A percentile compares a stretch with the other conserved stretches of the same genome.
phyloP scores from a whole-genome alignment of 2,888 invertebrate species.

The Ischnus inquisitorius region DNA sequence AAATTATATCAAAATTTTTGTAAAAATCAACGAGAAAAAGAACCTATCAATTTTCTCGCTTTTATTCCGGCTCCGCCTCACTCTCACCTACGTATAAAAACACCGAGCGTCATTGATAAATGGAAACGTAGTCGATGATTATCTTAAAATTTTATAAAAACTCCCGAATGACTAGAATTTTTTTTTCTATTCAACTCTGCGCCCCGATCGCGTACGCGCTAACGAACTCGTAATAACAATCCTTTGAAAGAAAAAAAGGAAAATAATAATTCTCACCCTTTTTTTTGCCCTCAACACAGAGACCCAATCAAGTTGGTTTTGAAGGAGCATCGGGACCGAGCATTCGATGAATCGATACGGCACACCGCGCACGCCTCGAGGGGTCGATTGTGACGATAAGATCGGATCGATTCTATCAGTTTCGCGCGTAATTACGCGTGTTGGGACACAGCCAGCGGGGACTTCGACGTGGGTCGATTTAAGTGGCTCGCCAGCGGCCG shows the following conservation, averaged over 20 bases:
- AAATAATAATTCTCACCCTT: constrained; percentile 72
- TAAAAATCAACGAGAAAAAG: too few relatives aligned
- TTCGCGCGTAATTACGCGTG: constrained; percentile 85
- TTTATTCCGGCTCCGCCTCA: too few relatives aligned
- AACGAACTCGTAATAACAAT: constrained; percentile 58
- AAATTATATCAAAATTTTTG: too few relatives aligned
- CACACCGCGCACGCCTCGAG: constrained; percentile 79
- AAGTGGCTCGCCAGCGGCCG: constrained; percentile 63
- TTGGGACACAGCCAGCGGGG: constrained; percentile 77
- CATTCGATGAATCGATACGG: constrained; percentile 82
- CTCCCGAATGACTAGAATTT: constrained; percentile 18
- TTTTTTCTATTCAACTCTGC: constrained; percentile 25
- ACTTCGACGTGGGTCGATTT: constrained; percentile 71
- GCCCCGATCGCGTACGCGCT: constrained; percentile 27
- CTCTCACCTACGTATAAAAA: neutral
- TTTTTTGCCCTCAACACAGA: constrained; percentile 50
- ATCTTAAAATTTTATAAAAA: constrained; percentile 19
- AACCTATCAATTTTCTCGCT: too few relatives aligned
- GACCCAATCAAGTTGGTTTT: constrained; percentile 74
- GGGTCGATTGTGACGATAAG: constrained; percentile 82
- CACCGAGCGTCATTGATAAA: neutral
- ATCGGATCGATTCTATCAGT: constrained; percentile 82
- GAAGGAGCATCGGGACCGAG: constrained; percentile 70
- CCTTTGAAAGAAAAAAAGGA: constrained; percentile 34
- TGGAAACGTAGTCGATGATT: constrained; percentile 27